Conservation (phyloP, 1,140 invertebrate species). For the Anadara kagoshimensis region DNA sequence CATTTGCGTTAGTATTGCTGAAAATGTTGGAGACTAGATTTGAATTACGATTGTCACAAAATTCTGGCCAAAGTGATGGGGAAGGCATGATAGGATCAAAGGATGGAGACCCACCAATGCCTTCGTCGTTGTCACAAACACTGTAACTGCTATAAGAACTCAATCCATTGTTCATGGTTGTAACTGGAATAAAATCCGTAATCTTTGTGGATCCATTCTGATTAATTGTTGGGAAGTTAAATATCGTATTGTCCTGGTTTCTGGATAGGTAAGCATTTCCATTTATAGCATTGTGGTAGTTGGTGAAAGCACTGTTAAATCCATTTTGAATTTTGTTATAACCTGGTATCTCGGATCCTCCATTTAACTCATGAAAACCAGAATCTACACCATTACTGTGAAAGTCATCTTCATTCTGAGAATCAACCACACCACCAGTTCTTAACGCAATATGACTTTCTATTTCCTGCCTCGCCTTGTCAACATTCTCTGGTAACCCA, state of each 20-base stretch:
- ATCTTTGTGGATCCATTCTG: conserved; percentile 53
- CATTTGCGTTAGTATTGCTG: conserved; percentile 30
- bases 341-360: conserved; percentile 40
- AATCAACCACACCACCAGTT: conserved; percentile 82
- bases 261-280: conserved; percentile 41
- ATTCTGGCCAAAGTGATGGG: conserved; percentile 68
- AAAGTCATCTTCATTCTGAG: conserved; percentile 72
- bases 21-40: conserved; percentile 50
- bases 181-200: conserved; percentile 47
- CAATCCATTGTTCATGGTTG: conserved; percentile 53
- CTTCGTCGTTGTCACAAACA: conserved; percentile 75
- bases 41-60: conserved; percentile 45
- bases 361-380: conserved; percentile 63
- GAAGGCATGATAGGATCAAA: conserved; percentile 72
- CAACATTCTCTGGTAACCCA: conserved; percentile 96
- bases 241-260: conserved; percentile 58
- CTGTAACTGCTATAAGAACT: conserved; percentile 55
- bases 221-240: conserved; percentile 59
- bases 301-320: conserved; percentile 56
- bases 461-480: conserved; percentile 95
- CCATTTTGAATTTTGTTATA: conserved; percentile 56
- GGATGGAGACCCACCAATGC: conserved; percentile 75
- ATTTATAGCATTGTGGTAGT: conserved; percentile 53
- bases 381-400: conserved; percentile 72
- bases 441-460: conserved; percentile 98